Conservation (phyloP, 1,140 invertebrate species). For the Meloidogyne floridensis region DNA sequence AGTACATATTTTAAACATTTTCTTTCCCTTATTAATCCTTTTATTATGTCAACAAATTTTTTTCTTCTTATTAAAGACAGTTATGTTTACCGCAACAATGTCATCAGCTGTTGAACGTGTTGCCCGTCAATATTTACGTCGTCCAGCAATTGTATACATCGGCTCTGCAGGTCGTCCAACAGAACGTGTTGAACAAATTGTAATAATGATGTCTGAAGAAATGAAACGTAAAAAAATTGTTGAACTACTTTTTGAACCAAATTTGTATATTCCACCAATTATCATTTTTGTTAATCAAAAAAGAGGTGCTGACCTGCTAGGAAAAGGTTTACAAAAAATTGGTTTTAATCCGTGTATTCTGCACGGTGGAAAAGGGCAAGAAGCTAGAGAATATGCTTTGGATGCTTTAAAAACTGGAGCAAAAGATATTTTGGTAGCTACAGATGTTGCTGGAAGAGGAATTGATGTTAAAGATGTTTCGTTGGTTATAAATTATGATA, state of each 20-base stretch:
- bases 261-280: slow-evolving; percentile 80
- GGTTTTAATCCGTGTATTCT: slow-evolving; percentile 93
- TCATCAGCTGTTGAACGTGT: slow-evolving; percentile 93
- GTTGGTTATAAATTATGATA: slow-evolving; percentile 85
- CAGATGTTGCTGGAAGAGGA: slow-evolving; percentile 98
- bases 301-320: slow-evolving; percentile 88
- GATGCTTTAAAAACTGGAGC: slow-evolving; percentile 80
- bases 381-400: slow-evolving; percentile 96
- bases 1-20: no score
- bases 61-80: slow-evolving; percentile 74
- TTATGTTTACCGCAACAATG: slow-evolving; percentile 99
- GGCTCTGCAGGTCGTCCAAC: slow-evolving; percentile 94
- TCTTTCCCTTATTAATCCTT: neutral
- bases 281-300: slow-evolving; percentile 98
- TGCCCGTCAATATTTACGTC: slow-evolving; percentile 86
- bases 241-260: slow-evolving; percentile 72
- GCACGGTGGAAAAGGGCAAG: slow-evolving; percentile 99
- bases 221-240: slow-evolving; percentile 79
- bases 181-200: slow-evolving; percentile 95
- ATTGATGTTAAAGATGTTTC: slow-evolving; percentile 99
- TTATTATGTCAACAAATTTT: neutral
- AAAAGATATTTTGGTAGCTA: slow-evolving; percentile 98
- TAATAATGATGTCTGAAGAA: slow-evolving; percentile 88
- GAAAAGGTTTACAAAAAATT: slow-evolving; percentile 93
- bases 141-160: slow-evolving; percentile 93